Conservation (phyloP, 2,888 invertebrate species). For the Pollenia amentaria region DNA sequence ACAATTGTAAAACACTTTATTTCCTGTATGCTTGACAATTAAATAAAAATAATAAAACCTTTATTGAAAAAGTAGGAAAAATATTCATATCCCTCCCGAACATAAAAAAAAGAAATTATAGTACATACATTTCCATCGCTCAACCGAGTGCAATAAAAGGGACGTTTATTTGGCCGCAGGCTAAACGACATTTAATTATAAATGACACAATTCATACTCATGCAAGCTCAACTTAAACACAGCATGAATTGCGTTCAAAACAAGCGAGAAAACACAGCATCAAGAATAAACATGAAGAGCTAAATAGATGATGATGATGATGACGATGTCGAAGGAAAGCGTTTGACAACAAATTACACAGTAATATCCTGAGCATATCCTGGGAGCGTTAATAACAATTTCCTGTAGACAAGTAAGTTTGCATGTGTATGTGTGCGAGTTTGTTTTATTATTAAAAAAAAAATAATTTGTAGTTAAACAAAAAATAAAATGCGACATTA, state of each 20-base stretch:
- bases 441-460: constrained; percentile 32
- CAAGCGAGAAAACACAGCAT: constrained; percentile 18
- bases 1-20: constrained; percentile 49
- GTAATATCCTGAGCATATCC: constrained; percentile 81
- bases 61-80: neutral
- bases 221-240: constrained; percentile 68
- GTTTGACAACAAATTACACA: constrained; percentile 81
- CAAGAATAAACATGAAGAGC: neutral
- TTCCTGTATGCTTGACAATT: constrained; percentile 42
- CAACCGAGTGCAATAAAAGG: constrained; percentile 67
- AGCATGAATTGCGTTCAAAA: constrained; percentile 45
- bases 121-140: constrained; percentile 41
- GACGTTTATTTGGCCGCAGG: constrained; percentile 81
- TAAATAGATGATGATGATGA: constrained; percentile 1
- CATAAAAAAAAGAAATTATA: neutral
- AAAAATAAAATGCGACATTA: constrained; percentile 40
- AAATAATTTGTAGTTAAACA: constrained; percentile 65
- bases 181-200: constrained; percentile 82
- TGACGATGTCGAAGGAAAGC: constrained; percentile 76
- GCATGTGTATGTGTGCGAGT: neutral
- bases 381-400: constrained; percentile 75
- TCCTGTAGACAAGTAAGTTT: constrained; percentile 63
- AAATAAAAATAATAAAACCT: neutral
- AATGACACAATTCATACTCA: constrained; percentile 39
- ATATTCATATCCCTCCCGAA: neutral